Evolutionary conservation across 2,888 invertebrate species (phyloP), one percentile per base, ranked within the genome.

Genomic region (Tolmerus cingulatus): DNA sequence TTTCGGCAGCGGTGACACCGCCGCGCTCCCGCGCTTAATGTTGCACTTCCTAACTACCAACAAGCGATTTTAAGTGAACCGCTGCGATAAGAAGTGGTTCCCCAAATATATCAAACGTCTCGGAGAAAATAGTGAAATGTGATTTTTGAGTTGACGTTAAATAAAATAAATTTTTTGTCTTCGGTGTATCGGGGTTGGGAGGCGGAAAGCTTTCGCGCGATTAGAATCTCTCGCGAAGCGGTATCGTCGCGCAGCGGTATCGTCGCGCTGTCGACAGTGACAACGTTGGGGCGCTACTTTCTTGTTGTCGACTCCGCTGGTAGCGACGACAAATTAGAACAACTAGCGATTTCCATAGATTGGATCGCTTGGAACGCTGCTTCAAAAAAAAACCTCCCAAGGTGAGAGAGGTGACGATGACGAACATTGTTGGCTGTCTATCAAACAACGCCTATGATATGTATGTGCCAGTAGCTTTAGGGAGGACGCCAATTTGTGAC

Each of bases 261-360:
- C 19, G 8, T 12, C 23, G 66, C 19, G 55, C n/a, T n/a, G 19
- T 55, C 14, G 43, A 51, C 51, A 51, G 9, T 19, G 2, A 23
- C 19, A 66, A 27, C 66, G 19, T 7, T 81, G 40, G 55, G 37
- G 16, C 51, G 66, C 23, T 23, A 12, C 30, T 55, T 51, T 27
- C 40, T 81, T 81, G 81, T 81, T 55, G 81, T 81, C 81, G 81
- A 81, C 55, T 81, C 8, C 8, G 51, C 16, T 84, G 19, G 19
- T 40, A 9, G 66, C 27, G 66, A 9, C 66, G 23, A 66, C 23
- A 66, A 66, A 66, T 23, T 66, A 12, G 66, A 66, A 23, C n/a
- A 82, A 82, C 27, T 81, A 55, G 34, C 81, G 81, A 81, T 81
- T 81, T 14, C 30, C 81, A 81, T 30, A 81, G 81, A 81, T 81